A percentile compares a stretch with the other conserved stretches of the same genome.
Conservation (phyloP, 2,888 invertebrate species). For the Hipparchia sbordonii region DNA sequence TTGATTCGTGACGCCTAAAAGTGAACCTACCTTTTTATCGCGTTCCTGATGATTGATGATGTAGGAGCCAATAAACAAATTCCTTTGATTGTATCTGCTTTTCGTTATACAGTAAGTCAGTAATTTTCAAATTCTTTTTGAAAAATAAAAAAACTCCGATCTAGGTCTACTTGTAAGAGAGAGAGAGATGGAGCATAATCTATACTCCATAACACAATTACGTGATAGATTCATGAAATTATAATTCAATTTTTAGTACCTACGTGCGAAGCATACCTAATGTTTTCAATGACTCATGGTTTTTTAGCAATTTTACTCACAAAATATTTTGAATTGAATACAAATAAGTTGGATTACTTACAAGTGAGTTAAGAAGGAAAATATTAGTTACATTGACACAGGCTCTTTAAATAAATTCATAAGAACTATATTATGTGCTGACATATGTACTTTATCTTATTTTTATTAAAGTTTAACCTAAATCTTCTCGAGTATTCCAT, state of each 20-base stretch:
- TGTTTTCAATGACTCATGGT: neutral
- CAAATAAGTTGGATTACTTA: too few species aligned
- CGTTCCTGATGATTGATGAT: slow-evolving; percentile 33
- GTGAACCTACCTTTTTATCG: slow-evolving; percentile 30
- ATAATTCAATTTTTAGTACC: neutral
- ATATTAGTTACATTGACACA: neutral
- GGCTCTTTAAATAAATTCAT: too few species aligned
- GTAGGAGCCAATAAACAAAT: slow-evolving; percentile 25
- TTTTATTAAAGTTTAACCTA: slow-evolving; percentile 10
- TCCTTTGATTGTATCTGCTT: slow-evolving; percentile 21
- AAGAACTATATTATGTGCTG: neutral
- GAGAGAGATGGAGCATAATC: too few species aligned
- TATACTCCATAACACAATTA: too few species aligned
- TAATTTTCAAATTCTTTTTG: slow-evolving; percentile 3
- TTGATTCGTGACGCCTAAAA: slow-evolving; percentile 23
- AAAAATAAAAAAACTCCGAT: neutral
- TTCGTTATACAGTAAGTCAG: slow-evolving; percentile 30
- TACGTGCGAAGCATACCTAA: neutral
- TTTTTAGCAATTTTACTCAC: neutral
- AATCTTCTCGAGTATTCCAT: slow-evolving; percentile 19
- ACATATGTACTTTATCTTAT: slow-evolving; percentile 5
- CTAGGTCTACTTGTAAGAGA: neutral
- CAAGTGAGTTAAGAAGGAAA: neutral
- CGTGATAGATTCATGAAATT: neutral
- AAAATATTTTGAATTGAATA: neutral